Evolutionary conservation across 2,797 vertebrate species (phyloP).

Genomic region (Sebastes vulpes): DNA sequence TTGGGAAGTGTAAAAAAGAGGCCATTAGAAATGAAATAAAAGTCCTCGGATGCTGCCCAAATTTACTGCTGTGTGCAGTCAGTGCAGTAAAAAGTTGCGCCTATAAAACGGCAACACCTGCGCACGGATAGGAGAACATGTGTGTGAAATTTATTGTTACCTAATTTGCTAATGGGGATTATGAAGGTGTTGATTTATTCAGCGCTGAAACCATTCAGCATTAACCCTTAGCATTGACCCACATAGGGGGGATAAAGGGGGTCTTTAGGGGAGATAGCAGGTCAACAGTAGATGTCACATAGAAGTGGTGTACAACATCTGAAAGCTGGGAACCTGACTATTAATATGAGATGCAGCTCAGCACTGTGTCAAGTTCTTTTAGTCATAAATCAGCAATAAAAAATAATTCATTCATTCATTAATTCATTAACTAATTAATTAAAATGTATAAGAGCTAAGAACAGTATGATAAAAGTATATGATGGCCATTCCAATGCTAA

Average conservation of each 20-base stretch:
- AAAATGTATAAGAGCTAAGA: neutral
- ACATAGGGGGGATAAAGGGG: fast-evolving
- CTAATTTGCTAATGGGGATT: neutral
- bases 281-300: too few species aligned
- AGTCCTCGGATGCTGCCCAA: conserved; percentile 3
- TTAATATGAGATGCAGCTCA: neutral
- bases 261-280: too few species aligned
- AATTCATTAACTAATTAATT: too few species aligned
- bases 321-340: fast-evolving
- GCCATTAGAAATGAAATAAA: conserved; percentile 24
- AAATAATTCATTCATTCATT: too few species aligned
- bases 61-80: neutral
- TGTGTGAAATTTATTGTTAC: neutral
- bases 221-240: neutral
- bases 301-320: too few species aligned
- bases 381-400: neutral
- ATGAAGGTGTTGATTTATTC: neutral
- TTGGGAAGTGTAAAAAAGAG: conserved; percentile 21
- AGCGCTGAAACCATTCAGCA: neutral
- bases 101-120: conserved; percentile 33
- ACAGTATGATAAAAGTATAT: neutral
- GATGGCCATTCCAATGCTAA: neutral
- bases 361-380: neutral
- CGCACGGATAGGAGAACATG: neutral
- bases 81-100: conserved; percentile 7